These are phyloP conservation scores for Tolmerus cingulatus DNA, from an alignment of 2,888 invertebrate genomes.

Conservation along the genomic window DNA sequence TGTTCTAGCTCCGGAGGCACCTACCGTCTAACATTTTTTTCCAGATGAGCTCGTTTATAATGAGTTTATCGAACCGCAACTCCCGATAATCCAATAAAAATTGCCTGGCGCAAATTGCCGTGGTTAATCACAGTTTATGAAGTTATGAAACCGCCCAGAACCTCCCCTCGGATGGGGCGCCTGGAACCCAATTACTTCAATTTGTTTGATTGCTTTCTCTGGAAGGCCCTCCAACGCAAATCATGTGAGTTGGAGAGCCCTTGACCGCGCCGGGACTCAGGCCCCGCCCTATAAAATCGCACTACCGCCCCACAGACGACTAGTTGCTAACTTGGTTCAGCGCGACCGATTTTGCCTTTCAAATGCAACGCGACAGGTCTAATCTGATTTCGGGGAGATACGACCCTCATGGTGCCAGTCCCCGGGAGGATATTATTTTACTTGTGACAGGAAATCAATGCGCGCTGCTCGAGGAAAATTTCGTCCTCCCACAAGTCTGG, in stretches of 20 bases:
- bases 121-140: conserved; percentile 2
- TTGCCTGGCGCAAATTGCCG: not conserved
- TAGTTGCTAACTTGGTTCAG: not conserved
- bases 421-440: not conserved
- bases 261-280: not conserved
- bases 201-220: not conserved
- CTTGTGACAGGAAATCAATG: conserved; percentile 14
- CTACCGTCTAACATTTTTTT: not conserved
- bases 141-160: not conserved
- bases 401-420: not conserved
- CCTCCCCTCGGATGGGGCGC: not conserved
- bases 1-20: not conserved
- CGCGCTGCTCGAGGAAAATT: not conserved
- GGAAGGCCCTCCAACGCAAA: not conserved
- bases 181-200: not conserved
- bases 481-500: not conserved
- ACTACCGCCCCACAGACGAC: not conserved
- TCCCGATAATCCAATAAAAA: not conserved
- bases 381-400: not conserved
- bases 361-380: not conserved
- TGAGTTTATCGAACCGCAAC: not conserved
- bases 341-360: not conserved
- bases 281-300: not conserved
- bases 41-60: not conserved
- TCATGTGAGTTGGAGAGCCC: not conserved